phyloP scores from a whole-genome alignment of 1,140 invertebrate genomes.

The Cylas formicarius region DNA sequence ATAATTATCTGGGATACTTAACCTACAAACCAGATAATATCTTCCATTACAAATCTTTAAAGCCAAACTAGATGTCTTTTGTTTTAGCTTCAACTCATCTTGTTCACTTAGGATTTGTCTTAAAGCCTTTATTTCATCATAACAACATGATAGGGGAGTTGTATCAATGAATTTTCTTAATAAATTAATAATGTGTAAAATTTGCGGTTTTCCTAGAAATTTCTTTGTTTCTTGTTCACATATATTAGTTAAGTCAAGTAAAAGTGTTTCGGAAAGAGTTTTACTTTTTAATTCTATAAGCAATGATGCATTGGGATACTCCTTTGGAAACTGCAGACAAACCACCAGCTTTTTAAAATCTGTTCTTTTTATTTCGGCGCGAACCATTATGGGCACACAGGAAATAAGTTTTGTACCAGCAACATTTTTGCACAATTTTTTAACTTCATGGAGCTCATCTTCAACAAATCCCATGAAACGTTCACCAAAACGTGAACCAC shows the following conservation, averaged over 20 bases:
- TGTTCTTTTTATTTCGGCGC: conserved; percentile 60
- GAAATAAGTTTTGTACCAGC: conserved; percentile 57
- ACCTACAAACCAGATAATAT: conserved; percentile 55
- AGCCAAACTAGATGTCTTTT: conserved; percentile 56
- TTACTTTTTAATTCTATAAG: conserved; percentile 70
- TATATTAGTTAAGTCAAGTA: conserved; percentile 54
- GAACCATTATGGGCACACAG: conserved; percentile 57
- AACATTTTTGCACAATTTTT: conserved; percentile 54
- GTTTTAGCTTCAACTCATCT: conserved; percentile 61
- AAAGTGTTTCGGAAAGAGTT: conserved; percentile 56
- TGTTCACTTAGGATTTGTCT: conserved; percentile 46
- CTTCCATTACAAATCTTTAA: conserved; percentile 52
- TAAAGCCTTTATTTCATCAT: conserved; percentile 62
- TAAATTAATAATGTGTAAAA: conserved; percentile 51
- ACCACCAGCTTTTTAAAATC: conserved; percentile 55
- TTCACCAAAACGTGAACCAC: too few relatives aligned
- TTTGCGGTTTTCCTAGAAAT: conserved; percentile 46
- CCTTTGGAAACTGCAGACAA: conserved; percentile 58
- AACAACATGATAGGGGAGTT: conserved; percentile 65
- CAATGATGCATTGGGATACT: conserved; percentile 52
- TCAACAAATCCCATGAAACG: conserved; percentile 54
- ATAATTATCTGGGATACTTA: conserved; percentile 61
- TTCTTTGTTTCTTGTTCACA: conserved; percentile 61
- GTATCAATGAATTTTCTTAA: conserved; percentile 61
- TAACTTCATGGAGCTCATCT: conserved; percentile 58